These are phyloP conservation scores for Gymnodraco acuticeps DNA, from an alignment of 2,797 vertebrate genomes.

Conservation along the genomic window DNA sequence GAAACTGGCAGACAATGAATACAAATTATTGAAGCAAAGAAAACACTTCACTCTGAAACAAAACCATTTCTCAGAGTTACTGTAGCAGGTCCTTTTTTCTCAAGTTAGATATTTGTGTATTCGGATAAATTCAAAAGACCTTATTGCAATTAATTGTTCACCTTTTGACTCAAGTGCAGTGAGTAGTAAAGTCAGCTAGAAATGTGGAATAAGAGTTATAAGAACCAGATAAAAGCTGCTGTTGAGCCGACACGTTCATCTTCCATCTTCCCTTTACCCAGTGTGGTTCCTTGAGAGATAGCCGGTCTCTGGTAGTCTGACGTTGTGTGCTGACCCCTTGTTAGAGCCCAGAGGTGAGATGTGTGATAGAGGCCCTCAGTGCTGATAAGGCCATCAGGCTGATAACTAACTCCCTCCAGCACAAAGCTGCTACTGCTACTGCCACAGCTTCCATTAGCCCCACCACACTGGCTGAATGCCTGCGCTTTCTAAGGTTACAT, in stretches of 20 bases:
- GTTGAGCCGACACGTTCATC: constrained; percentile 21
- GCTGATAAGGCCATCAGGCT: constrained; percentile 79
- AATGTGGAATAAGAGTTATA: background rate
- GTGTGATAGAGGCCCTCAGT: constrained; percentile 74
- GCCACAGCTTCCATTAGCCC: constrained; percentile 75
- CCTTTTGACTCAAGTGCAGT: background rate
- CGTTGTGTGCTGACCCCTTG: constrained; percentile 67
- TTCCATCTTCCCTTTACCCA: constrained; percentile 35
- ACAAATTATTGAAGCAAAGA: constrained; percentile 25
- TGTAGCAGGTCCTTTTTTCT: constrained; percentile 5
- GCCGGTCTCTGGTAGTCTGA: constrained; percentile 49
- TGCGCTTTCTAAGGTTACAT: constrained; percentile 72
- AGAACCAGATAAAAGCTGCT: constrained; percentile 19
- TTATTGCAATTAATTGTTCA: constrained; percentile 2
- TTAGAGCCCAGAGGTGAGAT: constrained; percentile 80
- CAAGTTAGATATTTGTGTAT: background rate
- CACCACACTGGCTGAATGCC: constrained; percentile 53
- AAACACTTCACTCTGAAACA: constrained; percentile 26
- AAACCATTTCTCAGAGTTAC: constrained; percentile 6
- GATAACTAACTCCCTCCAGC: constrained; percentile 70
- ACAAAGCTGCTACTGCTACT: constrained; percentile 59
- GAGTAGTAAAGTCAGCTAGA: background rate
- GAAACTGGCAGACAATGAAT: constrained; percentile 39
- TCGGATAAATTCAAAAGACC: background rate
- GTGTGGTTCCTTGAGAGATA: constrained; percentile 55